Base-by-base conservation (phyloP, 2,888 invertebrate genomes). In the Saturnia pavonia region DNA sequence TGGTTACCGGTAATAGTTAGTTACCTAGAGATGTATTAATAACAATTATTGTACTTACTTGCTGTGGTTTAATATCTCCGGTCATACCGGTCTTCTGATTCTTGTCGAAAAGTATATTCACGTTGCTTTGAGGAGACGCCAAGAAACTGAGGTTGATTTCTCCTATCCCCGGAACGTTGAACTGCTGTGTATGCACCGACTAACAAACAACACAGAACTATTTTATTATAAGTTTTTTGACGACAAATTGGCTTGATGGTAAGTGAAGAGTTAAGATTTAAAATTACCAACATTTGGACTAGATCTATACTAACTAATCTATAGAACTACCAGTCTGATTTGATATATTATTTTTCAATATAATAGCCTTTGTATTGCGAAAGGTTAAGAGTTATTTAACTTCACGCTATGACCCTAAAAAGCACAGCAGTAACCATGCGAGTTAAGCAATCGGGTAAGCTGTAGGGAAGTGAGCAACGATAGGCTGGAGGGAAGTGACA, bases 101-200 rank as follows among this genome's bases (percentile, higher is more conserved):
- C 83, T 91, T 92, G 76, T 92, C 92, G 71, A 90, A 91, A 22
- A 92, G 84, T 70, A 91, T 80, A 81, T 91, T 91, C 70, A 91
- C 88, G 88, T 89, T 91, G 81, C 84, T 88, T 75, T 90, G 91
- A 8, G 92, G 89, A 1, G 92, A 87, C 42, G 91, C 85, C 76
- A 92, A 77, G 78, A 92, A 92, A 76, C 91, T 92, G 34, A 92
- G 85, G 79, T 92, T 92, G 75, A 92, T 91, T 78, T 93, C 93
- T 11, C 91, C 92, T 66, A 93, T 91, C n/a, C 92, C 91, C 0
- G 92, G 92, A 1, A 92, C 91, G 85, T 91, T 92, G 81, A 91
- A 91, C 78, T 92, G 91, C 73, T 90, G 90, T 4, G 88, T 90
- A 67, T 89, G 90, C 65, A 90, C 86, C 8, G 89, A 86, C 78